Evolutionary conservation across 2,797 vertebrate species (phyloP).

Genomic region (Mormyrops attenuatus): DNA sequence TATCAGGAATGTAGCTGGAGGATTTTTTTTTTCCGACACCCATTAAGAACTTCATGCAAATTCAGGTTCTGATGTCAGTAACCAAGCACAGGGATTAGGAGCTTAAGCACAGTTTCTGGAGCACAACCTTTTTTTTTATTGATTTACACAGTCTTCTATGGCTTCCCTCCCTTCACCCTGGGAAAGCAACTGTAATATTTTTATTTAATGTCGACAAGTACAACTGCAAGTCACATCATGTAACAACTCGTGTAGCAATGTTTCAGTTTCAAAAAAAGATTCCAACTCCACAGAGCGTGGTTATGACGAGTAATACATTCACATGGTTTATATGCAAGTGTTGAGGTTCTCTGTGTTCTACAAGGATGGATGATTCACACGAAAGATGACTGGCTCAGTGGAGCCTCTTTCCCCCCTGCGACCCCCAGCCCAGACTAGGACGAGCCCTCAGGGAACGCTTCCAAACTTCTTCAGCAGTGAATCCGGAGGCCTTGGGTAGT

Average conservation of each 20-base stretch:
- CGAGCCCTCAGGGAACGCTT: slow-evolving; percentile 45
- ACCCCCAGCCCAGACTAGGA: slow-evolving; percentile 36
- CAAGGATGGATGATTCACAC: slow-evolving; percentile 30
- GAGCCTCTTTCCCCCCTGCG: slow-evolving; percentile 56
- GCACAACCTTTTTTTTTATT: background rate
- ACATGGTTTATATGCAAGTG: slow-evolving; percentile 54
- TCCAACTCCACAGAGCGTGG: slow-evolving; percentile 39
- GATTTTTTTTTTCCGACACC: background rate
- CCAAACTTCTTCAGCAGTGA: slow-evolving; percentile 67
- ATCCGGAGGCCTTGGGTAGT: slow-evolving; percentile 80
- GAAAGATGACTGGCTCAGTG: slow-evolving; percentile 42
- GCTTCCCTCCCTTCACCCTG: slow-evolving; percentile 1
- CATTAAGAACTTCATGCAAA: slow-evolving; percentile 7
- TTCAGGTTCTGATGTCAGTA: background rate
- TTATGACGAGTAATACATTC: slow-evolving; percentile 57
- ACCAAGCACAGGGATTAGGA: background rate
- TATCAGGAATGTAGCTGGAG: background rate
- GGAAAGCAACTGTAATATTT: slow-evolving; percentile 38
- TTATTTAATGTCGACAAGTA: slow-evolving; percentile 30
- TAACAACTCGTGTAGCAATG: slow-evolving; percentile 52
- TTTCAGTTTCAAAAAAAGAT: slow-evolving; percentile 16
- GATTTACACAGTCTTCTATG: slow-evolving; percentile 9
- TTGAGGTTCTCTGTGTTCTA: slow-evolving; percentile 41
- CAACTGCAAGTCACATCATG: slow-evolving; percentile 40
- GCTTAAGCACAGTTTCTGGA: background rate